Conservation (phyloP, 2,888 invertebrate species). For the Nasonovia ribisnigri region DNA sequence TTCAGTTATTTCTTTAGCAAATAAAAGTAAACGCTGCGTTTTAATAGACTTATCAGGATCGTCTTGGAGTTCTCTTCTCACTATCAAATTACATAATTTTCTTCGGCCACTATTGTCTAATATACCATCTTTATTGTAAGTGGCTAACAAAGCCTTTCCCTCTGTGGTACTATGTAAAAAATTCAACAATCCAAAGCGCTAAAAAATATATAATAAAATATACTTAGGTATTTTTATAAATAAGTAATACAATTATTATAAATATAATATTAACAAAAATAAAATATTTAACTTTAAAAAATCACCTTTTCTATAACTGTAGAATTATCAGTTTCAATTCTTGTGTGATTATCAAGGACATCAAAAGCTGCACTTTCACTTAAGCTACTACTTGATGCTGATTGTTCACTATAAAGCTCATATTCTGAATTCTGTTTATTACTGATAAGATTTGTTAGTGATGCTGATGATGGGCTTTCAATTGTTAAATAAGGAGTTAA, state of each 20-base stretch:
- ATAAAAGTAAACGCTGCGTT: not conserved
- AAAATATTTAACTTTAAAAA: too few relatives aligned
- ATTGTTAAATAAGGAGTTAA: too few relatives aligned
- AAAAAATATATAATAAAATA: not conserved
- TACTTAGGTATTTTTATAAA: not conserved
- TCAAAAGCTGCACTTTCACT: too few relatives aligned
- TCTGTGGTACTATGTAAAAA: slow-evolving; percentile 6
- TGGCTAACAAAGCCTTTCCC: not conserved
- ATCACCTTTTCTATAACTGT: too few relatives aligned
- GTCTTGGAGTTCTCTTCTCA: not conserved
- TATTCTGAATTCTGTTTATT: too few relatives aligned
- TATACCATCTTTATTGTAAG: not conserved
- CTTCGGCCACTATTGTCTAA: not conserved
- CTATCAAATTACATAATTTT: not conserved
- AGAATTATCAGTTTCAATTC: too few relatives aligned
- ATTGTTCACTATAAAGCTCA: too few relatives aligned
- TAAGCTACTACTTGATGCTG: too few relatives aligned
- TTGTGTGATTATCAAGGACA: too few relatives aligned
- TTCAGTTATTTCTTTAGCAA: not conserved
- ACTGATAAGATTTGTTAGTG: too few relatives aligned
- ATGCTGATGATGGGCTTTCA: too few relatives aligned
- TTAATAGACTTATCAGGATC: not conserved
- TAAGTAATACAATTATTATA: not conserved
- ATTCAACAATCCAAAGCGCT: not conserved
- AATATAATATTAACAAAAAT: too few relatives aligned